Conservation (phyloP, 2,113 vertebrate genomes). For the Perognathus longimembris region DNA sequence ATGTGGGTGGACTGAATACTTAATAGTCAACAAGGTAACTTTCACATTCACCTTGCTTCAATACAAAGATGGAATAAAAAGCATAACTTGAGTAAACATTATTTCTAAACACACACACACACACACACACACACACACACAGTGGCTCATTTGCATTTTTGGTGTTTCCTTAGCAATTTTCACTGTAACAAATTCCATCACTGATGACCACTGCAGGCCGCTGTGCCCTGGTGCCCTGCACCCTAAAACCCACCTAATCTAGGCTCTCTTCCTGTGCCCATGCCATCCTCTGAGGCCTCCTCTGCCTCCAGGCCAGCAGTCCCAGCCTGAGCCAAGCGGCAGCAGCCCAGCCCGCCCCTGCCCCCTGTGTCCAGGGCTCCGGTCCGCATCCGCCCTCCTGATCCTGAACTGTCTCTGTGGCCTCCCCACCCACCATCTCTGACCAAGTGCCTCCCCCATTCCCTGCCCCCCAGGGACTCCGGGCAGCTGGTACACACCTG, state of each 20-base stretch:
- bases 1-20: not conserved
- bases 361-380: fast-evolving
- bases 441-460: not conserved
- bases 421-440: not conserved
- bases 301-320: too few relatives aligned
- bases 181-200: too few relatives aligned
- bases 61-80: too few relatives aligned
- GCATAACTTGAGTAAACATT: not conserved
- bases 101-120: not conserved
- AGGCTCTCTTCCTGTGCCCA: too few relatives aligned
- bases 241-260: too few relatives aligned
- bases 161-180: too few relatives aligned
- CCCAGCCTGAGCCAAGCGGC: not conserved
- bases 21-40: not conserved
- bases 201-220: too few relatives aligned
- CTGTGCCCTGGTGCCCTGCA: too few relatives aligned
- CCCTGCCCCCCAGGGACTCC: not conserved
- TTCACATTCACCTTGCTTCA: too few relatives aligned
- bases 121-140: not conserved
- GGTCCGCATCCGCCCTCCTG: not conserved
- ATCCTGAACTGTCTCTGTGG: not conserved
- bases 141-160: too few relatives aligned
- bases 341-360: not conserved
- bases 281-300: not conserved
- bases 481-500: conserved; percentile 86